phyloP scores from a whole-genome alignment of 2,113 vertebrate genomes.

The Phaetusa simplex region DNA sequence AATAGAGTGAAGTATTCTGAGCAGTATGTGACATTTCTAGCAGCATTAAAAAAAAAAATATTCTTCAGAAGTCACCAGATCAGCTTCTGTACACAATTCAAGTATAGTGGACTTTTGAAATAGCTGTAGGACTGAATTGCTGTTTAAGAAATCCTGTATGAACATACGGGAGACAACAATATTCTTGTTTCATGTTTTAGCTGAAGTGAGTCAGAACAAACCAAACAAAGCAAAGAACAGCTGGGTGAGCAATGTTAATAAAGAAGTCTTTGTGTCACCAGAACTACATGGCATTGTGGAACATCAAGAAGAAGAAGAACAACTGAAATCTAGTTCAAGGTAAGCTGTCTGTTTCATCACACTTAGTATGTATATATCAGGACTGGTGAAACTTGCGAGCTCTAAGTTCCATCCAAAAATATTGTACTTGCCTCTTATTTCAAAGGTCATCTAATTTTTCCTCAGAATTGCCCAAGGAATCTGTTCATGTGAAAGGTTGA shows the following conservation, averaged over 20 bases:
- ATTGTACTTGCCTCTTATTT: not conserved
- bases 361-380: not conserved
- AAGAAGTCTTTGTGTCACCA: conserved; percentile 76
- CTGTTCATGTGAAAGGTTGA: not conserved
- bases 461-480: not conserved
- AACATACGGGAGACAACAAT: not conserved
- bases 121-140: not conserved
- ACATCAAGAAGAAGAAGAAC: conserved; percentile 44
- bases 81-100: not conserved
- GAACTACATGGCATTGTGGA: conserved; percentile 73
- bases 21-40: not conserved
- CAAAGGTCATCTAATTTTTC: not conserved
- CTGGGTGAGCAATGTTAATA: conserved; percentile 82
- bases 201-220: conserved; percentile 76
- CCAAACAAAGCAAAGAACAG: conserved; percentile 70
- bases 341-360: conserved; percentile 51
- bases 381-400: not conserved
- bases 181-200: conserved; percentile 73
- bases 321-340: conserved; percentile 59
- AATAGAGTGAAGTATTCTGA: not conserved
- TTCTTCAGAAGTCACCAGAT: not conserved
- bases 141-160: not conserved
- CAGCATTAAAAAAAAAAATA: not conserved
- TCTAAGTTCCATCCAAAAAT: not conserved
- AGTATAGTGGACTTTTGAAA: not conserved